A percentile compares a stretch with the other conserved stretches of the same genome.
phyloP scores from a whole-genome alignment of 2,888 invertebrate species.

The Antheraea assamensis region DNA sequence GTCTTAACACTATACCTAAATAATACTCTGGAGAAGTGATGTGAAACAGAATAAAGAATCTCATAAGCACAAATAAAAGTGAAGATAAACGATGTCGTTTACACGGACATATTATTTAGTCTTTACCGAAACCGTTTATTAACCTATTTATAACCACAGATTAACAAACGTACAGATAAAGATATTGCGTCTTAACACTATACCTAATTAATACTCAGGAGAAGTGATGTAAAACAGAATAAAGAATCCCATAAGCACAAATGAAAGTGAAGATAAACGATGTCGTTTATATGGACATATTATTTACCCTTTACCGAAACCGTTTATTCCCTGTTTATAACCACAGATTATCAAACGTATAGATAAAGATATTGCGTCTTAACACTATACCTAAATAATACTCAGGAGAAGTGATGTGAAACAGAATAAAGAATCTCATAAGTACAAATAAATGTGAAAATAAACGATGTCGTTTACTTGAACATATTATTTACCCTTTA shows the following conservation, averaged over 20 bases:
- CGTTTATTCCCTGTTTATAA: constrained; percentile 8
- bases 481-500: not conserved
- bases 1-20: no score
- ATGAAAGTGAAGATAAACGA: not conserved
- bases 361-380: no score
- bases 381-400: no score
- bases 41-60: no score
- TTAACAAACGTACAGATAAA: constrained; percentile 76
- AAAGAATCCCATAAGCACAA: no score
- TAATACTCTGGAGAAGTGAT: no score
- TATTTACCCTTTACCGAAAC: not conserved
- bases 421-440: no score
- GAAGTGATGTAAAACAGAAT: no score
- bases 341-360: constrained; percentile 72
- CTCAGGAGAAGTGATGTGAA: no score
- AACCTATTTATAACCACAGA: constrained; percentile 40
- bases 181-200: no score
- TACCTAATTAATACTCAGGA: no score
- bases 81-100: not conserved
- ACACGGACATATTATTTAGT: not conserved
- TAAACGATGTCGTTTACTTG: not conserved
- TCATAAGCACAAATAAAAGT: not conserved
- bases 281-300: not conserved
- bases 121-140: constrained; percentile 7
- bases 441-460: not conserved